Evolutionary conservation across 92 coral and sea anemone species (phyloP).

Genomic region (Zoanthus solanderi): DNA sequence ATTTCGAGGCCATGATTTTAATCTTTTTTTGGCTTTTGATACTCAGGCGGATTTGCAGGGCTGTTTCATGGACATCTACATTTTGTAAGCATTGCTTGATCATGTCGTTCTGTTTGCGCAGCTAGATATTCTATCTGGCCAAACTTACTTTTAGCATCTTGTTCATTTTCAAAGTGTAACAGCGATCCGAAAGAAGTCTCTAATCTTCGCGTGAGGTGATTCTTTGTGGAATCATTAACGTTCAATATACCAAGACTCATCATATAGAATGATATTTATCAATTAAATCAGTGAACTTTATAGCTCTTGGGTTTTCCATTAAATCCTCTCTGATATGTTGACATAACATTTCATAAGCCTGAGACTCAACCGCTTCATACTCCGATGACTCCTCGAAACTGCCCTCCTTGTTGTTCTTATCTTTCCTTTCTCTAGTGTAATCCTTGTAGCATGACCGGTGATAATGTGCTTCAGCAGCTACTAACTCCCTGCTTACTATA

Average conservation of each 20-base stretch:
- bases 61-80: constrained; percentile 8
- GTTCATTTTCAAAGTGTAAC: too few species aligned
- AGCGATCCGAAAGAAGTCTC: too few species aligned
- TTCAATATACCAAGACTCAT: not conserved
- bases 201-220: too few species aligned
- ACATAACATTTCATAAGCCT: constrained; percentile 45
- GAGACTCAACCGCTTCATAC: not conserved
- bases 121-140: too few species aligned
- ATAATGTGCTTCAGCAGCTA: constrained; percentile 53
- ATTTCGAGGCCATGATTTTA: constrained; percentile 58
- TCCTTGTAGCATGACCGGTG: constrained; percentile 44
- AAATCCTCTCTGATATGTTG: constrained; percentile 30
- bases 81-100: not conserved
- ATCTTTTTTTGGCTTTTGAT: constrained; percentile 28
- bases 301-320: constrained; percentile 52
- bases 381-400: not conserved
- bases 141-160: too few species aligned
- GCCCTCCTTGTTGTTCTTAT: constrained; percentile 10
- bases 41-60: constrained; percentile 25
- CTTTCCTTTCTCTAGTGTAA: constrained; percentile 43
- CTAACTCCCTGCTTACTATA: constrained; percentile 35
- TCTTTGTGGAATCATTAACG: not conserved
- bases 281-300: constrained; percentile 51
- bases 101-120: not conserved
- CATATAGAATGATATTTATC: not conserved